These are phyloP conservation scores for Pandion haliaetus DNA, from an alignment of 2,113 vertebrate genomes.

Conservation along the genomic window DNA sequence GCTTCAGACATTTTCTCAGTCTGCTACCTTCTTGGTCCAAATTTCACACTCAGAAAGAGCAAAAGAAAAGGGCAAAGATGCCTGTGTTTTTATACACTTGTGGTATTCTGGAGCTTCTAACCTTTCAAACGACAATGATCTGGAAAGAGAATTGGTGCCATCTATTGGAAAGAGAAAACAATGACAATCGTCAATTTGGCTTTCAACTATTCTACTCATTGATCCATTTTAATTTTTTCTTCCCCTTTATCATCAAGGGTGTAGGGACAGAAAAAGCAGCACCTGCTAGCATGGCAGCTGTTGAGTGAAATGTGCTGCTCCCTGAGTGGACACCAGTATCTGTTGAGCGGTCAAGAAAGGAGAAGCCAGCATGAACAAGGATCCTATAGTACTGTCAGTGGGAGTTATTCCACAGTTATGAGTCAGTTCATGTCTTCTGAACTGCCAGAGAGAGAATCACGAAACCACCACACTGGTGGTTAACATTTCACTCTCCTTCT, in stretches of 20 bases:
- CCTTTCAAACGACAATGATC: neutral
- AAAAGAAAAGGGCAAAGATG: conserved; percentile 36
- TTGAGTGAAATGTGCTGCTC: neutral
- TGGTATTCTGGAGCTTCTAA: neutral
- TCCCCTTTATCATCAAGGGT: neutral
- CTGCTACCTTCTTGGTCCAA: neutral
- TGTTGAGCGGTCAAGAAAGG: neutral
- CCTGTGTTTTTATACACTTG: neutral
- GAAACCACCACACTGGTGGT: neutral
- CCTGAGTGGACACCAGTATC: neutral
- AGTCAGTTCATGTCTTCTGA: neutral
- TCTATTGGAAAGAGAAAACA: conserved; percentile 37
- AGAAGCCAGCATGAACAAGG: neutral
- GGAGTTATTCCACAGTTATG: neutral
- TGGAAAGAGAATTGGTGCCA: conserved; percentile 54
- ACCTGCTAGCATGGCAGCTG: neutral
- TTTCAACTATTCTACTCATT: neutral
- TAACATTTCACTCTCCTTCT: neutral
- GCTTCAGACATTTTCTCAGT: conserved; percentile 37
- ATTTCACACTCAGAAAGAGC: conserved; percentile 27
- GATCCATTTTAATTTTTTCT: neutral
- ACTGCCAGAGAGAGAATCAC: neutral
- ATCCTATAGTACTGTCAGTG: neutral
- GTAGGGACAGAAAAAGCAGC: neutral
- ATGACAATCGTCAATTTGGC: neutral